Base-by-base conservation (phyloP, 2,888 invertebrate genomes). In the Cactoblastis cactorum region DNA sequence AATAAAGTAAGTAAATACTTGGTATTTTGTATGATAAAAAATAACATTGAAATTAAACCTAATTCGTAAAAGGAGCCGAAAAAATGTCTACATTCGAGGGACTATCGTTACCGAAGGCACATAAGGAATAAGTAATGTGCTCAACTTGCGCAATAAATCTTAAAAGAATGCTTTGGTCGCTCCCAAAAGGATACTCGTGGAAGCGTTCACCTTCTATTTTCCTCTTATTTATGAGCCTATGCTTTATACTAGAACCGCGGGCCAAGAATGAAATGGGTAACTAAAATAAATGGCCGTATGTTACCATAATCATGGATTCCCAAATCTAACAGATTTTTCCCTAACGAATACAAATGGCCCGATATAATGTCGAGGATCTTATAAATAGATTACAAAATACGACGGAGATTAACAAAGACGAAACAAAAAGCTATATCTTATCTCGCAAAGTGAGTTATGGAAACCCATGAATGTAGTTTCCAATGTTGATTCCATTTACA, bases 181-280 rank as follows among this genome's bases (percentile, higher is more conserved):
- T 85, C 88, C 88, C 87, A 81, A 88, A 89, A 88, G 88, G 88
- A 87, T 86, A 85, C 88, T 85, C 80, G 72, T 83, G 80, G 83
- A 84, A 85, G 83, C 85, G 67, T 86, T 86, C 87, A 87, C 88
- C 87, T 89, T 87, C 87, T 87, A 88, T 88, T 88, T 87, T 80
- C 83, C 82, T 65, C 84, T 88, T 86, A 89, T 89, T 89, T 89
- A 89, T 88, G 86, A 72, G 80, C 80, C 87, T 81, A 85, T 87
- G 88, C 83, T 80, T 85, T 86, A 83, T 81, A 83, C 82, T 77
- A 80, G 79, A 80, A 86, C 84, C 83, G 75, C 79, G 78, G 78
- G 80, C 83, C 81, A 80, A 80, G 83, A 86, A 84, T 86, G 82
- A 86, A 86, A 84, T 82, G 82, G 80, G 79, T 84, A 87, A 85